Percentiles rank a stretch among this genome's conserved stretches.
Conservation (phyloP, 2,888 invertebrate species). For the Drosophila tanythrix region DNA sequence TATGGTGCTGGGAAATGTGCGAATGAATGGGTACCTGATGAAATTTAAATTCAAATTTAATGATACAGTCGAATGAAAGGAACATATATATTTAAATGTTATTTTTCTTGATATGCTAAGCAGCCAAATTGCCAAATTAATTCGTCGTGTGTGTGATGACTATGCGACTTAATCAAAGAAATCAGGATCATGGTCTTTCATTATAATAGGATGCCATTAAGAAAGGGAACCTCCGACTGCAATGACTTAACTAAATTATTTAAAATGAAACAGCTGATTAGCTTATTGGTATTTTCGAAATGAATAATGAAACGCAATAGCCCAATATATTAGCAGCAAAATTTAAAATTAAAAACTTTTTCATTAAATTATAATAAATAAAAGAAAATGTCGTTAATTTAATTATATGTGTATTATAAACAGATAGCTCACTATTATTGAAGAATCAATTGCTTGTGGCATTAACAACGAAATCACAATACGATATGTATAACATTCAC, state of each 20-base stretch:
- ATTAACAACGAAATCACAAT: background rate
- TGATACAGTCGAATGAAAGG: background rate
- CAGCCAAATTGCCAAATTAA: background rate
- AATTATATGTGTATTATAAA: background rate
- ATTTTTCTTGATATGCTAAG: background rate
- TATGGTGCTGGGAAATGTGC: background rate
- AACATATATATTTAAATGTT: background rate
- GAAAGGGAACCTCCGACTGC: background rate
- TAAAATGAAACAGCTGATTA: background rate
- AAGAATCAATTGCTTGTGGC: background rate
- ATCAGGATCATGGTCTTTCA: background rate
- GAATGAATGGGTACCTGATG: constrained; percentile 5
- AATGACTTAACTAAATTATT: background rate
- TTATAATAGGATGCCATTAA: background rate
- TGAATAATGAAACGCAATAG: background rate
- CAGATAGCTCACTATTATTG: background rate
- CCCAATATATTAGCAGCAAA: background rate
- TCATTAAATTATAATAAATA: background rate
- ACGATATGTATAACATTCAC: background rate
- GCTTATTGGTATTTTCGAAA: background rate
- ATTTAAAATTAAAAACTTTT: background rate
- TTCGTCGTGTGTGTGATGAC: background rate
- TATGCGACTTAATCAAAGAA: background rate
- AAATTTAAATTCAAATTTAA: constrained; percentile 6
- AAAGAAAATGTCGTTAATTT: background rate